Conservation (phyloP, 1,140 invertebrate species). For the Periplaneta americana region DNA sequence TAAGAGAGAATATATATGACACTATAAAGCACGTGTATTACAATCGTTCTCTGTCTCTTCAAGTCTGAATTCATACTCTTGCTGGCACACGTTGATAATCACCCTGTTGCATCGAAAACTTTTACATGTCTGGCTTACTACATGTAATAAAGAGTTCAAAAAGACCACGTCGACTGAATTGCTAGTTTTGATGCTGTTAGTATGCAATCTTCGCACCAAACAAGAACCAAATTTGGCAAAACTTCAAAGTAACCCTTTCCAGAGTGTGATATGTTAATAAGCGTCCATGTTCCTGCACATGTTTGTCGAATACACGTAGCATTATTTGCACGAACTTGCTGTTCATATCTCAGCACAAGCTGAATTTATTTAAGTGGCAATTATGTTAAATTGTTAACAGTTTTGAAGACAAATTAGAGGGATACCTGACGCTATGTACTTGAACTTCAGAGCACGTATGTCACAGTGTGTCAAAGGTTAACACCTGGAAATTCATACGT, state of each 20-base stretch:
- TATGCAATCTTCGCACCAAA: background rate
- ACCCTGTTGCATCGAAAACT: background rate
- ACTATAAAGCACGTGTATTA: background rate
- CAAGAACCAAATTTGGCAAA: background rate
- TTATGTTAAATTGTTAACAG: too few relatives aligned
- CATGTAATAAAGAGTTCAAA: background rate
- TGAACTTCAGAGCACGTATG: too few relatives aligned
- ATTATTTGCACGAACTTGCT: too few relatives aligned
- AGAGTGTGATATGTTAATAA: background rate
- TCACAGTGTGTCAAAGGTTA: too few relatives aligned
- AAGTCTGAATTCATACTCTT: background rate
- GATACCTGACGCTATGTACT: too few relatives aligned
- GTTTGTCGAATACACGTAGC: too few relatives aligned
- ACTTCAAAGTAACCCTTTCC: background rate
- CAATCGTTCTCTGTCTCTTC: background rate
- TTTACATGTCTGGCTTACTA: too few relatives aligned
- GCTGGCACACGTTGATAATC: background rate
- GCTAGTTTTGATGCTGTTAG: background rate
- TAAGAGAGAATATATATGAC: background rate
- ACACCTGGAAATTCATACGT: too few relatives aligned
- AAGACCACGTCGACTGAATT: background rate
- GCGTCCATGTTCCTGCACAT: too few relatives aligned
- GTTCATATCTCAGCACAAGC: too few relatives aligned
- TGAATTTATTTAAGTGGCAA: too few relatives aligned
- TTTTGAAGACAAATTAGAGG: too few relatives aligned